These are phyloP conservation scores for Salvelinus namaycush DNA, from an alignment of 2,113 vertebrate genomes.

Conservation along the genomic window DNA sequence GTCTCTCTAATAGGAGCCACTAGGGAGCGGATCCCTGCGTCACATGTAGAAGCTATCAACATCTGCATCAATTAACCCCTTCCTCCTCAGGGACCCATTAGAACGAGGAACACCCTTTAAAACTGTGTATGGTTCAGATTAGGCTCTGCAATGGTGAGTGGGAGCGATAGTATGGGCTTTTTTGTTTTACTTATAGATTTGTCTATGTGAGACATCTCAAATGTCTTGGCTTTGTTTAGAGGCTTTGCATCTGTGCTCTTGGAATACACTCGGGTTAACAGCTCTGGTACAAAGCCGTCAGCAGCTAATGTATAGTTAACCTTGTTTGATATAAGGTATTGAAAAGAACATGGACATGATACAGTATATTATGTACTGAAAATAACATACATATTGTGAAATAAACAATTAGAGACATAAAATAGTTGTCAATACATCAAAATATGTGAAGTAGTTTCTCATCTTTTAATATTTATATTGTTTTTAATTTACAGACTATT, in stretches of 20 bases:
- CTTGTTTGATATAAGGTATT: too few species aligned
- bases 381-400: neutral
- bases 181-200: conserved; percentile 72
- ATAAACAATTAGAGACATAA: neutral
- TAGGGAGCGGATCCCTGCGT: conserved; percentile 78
- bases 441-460: too few species aligned
- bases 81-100: conserved; percentile 82
- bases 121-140: conserved; percentile 83
- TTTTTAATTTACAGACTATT: neutral
- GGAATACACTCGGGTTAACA: neutral
- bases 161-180: conserved; percentile 77
- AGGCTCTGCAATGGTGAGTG: conserved; percentile 72
- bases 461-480: neutral
- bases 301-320: neutral
- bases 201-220: neutral
- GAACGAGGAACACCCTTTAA: conserved; percentile 82
- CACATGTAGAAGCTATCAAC: conserved; percentile 85
- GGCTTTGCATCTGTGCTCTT: neutral
- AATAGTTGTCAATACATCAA: too few species aligned
- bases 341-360: too few species aligned
- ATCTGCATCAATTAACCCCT: conserved; percentile 91
- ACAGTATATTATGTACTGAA: too few species aligned
- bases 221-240: neutral
- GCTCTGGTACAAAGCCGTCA: neutral
- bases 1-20: conserved; percentile 86